Base-by-base conservation (phyloP, 2,113 vertebrate species). In the Tachycineta bicolor region DNA sequence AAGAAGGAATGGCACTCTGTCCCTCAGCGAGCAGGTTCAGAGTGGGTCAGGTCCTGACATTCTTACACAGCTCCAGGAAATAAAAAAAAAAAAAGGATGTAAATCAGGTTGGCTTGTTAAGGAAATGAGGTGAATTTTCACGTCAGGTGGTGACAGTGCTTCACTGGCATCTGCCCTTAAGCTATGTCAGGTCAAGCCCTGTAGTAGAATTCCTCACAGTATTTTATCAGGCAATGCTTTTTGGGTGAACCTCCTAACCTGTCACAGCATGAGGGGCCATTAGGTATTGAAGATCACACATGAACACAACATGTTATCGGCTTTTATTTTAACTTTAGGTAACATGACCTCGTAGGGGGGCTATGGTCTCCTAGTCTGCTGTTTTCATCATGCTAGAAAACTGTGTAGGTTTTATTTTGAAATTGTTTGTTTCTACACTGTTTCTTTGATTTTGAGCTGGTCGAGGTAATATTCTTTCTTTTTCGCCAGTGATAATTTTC, bases 181-280 rank as follows among this genome's bases (percentile, higher is more conserved):
- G 28, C 29, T 75, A 0, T 28, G 18, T 78, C 46, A 78, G 19
- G 47, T 78, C 43, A 74, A 28, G 37, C 19, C 2, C 2, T 29
- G 0, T 2, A 52, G 24, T 1, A 5, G 44, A 59, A 50, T 5
- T 79, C 17, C 22, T 73, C 7, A 1, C 5, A 39, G 13, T 5
- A 9, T 41, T 59, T n/a, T 16, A 25, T 46, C 10, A 10, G 37
- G 31, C 17, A 12, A 0, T 31, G 22, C 5, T 44, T 55, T 69
- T 6, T 14, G 14, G 7, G 28, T 58, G 29, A 67, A 5, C n/a
- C 37, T 84, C 24, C 52, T 34, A 29, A 44, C 16, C 50, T 39
- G 37, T 33, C 43, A 29, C 6, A 37, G 6, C 19, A 5, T 5
- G 39, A 65, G 8, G 16, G 26, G 14, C 33, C 11, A 6, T 56